Percentiles rank a stretch among this genome's conserved stretches.
Conservation (phyloP, 2,797 vertebrate genomes). For the Paedocypris micromegethes region DNA sequence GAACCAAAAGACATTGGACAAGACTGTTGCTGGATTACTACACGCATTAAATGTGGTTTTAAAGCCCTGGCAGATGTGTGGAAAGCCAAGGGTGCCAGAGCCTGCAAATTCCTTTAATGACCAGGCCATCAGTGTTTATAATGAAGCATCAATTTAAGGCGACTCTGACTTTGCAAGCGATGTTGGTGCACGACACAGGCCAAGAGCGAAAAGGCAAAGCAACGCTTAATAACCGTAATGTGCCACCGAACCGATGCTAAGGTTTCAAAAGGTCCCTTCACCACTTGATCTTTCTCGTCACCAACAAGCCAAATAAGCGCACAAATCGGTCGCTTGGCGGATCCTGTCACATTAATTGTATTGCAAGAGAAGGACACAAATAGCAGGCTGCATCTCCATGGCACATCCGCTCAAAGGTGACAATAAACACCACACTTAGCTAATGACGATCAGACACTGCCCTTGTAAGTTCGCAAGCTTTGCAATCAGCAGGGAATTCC, state of each 20-base stretch:
- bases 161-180: not conserved
- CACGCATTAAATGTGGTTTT: slow-evolving; percentile 38
- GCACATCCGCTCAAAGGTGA: slow-evolving; percentile 49
- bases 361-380: slow-evolving; percentile 17
- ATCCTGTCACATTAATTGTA: slow-evolving; percentile 18
- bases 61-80: slow-evolving; percentile 28
- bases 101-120: slow-evolving; percentile 34
- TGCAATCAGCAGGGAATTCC: slow-evolving; percentile 63
- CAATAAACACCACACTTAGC: slow-evolving; percentile 58
- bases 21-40: slow-evolving; percentile 29
- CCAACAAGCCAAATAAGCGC: slow-evolving; percentile 2
- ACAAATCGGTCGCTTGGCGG: slow-evolving; percentile 12
- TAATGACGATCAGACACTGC: slow-evolving; percentile 63
- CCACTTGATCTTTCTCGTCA: not conserved
- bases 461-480: slow-evolving; percentile 55
- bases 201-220: too few relatives aligned
- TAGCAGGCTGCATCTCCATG: slow-evolving; percentile 29
- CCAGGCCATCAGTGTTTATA: slow-evolving; percentile 16
- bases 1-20: slow-evolving; percentile 48
- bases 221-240: slow-evolving; percentile 14
- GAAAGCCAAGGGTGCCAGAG: slow-evolving; percentile 17
- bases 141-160: slow-evolving; percentile 20
- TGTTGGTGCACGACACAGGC: too few relatives aligned
- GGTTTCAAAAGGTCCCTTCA: not conserved
- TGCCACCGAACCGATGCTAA: not conserved